These are phyloP conservation scores for Sarcophilus harrisii DNA, from an alignment of 2,797 vertebrate species.

Conservation along the genomic window DNA sequence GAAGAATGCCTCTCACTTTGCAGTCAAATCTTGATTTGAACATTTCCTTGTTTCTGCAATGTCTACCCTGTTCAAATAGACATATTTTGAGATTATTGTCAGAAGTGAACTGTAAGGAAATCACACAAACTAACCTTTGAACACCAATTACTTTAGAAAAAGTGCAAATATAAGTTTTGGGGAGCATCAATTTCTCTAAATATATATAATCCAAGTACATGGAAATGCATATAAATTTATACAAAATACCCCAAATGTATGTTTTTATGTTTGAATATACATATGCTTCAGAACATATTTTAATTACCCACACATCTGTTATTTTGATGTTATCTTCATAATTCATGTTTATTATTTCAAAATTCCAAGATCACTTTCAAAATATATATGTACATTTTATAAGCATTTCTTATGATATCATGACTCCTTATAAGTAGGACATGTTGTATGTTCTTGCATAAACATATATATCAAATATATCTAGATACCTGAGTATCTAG, in stretches of 20 bases:
- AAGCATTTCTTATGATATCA: not conserved
- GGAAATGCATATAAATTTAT: not conserved
- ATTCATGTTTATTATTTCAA: not conserved
- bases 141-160: not conserved
- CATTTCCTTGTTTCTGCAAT: too few relatives aligned
- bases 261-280: not conserved
- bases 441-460: not conserved
- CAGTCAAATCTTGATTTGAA: not conserved
- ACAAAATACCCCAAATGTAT: too few relatives aligned
- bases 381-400: not conserved
- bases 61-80: not conserved
- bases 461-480: not conserved
- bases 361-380: not conserved
- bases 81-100: not conserved
- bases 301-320: not conserved
- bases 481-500: not conserved
- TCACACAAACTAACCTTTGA: not conserved
- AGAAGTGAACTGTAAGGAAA: not conserved
- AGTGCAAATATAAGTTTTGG: not conserved
- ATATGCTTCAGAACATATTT: not conserved
- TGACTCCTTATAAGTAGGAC: not conserved
- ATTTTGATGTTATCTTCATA: not conserved
- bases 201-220: not conserved
- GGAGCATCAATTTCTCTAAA: not conserved
- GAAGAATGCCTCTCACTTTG: conserved; percentile 43